Base-by-base conservation (phyloP, 1,140 invertebrate species). In the Penaeus indicus region DNA sequence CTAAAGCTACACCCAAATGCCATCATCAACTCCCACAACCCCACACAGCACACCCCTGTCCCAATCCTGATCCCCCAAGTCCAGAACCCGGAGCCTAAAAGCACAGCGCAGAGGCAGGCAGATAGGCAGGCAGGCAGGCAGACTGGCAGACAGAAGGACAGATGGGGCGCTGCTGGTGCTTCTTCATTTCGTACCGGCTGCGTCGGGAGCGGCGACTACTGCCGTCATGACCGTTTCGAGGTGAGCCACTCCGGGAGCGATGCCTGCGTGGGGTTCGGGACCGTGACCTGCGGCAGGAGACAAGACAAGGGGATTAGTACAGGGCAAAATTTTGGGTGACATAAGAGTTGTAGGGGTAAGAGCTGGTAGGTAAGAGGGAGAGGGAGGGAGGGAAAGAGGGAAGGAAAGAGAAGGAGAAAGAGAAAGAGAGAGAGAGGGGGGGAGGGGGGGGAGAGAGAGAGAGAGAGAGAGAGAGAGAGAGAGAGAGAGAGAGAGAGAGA, bases 231-330 rank as follows among this genome's bases (percentile, higher is more conserved):
- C 87, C 87, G 27, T 88, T 88, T 27, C 87, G 81, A 47, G 87
- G 81, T 13, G 87, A 88, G 13, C 87, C 87, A 84, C 87, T 88
- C 16, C 87, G 81, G 22, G 87, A 88, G 1, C 87, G 81, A 32
- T 88, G 87, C 19, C 87, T 69, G 21, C 87, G 87, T 42, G 87
- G 87, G 2, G 87, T 88, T 32, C 87, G 87, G 7, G 87, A 88
- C 22, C 87, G 87, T 16, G 87, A 88, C 81, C 87, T 88, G 87
- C 27, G 16, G 67, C 3, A 69, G 19, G 47, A n/a, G 42, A 25
- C 47, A 42, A 84, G 54, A 54, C 11, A 11, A 13, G 5, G 11
- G 5, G 54, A 54, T 54, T 54, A 54, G 54, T 13, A 54, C 54
- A 16, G 54, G 54, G 54, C 54, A 54, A 54, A 8, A 42, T 42